Evolutionary conservation across 1,140 invertebrate genomes (phyloP).

Genomic region (Tyrophagus putrescentiae): DNA sequence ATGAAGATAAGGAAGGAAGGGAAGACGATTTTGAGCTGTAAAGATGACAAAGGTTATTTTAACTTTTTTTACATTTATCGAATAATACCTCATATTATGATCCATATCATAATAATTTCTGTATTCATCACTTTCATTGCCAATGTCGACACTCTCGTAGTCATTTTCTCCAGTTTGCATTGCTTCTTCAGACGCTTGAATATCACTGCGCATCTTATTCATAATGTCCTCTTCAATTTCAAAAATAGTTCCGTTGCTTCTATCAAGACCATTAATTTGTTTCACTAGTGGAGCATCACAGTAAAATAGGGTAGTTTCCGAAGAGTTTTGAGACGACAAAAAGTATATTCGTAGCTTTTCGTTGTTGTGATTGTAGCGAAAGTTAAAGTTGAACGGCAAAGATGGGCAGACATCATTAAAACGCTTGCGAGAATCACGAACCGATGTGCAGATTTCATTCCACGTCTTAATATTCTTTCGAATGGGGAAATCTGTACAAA

Average conservation of each 20-base stretch:
- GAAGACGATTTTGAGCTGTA: no score
- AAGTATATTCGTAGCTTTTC: conserved; percentile 71
- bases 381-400: conserved; percentile 59
- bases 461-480: conserved; percentile 20
- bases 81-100: no score
- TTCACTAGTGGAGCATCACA: conserved; percentile 50
- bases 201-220: conserved; percentile 5
- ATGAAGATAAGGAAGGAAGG: no score
- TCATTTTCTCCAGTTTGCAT: no score
- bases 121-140: no score
- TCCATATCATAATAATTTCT: no score
- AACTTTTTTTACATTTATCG: no score
- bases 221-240: conserved; percentile 5
- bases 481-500: background rate
- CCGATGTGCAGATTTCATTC: conserved; percentile 19
- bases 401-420: conserved; percentile 2
- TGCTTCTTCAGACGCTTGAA: no score
- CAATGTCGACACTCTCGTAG: no score
- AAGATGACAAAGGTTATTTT: no score
- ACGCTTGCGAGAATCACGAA: conserved; percentile 5
- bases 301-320: conserved; percentile 73
- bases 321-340: conserved; percentile 62
- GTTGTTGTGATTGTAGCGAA: conserved; percentile 46
- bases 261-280: conserved; percentile 23
- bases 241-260: conserved; percentile 4